Evolutionary conservation across 2,797 vertebrate genomes (phyloP).

Genomic region (Halcyon chelicuti): DNA sequence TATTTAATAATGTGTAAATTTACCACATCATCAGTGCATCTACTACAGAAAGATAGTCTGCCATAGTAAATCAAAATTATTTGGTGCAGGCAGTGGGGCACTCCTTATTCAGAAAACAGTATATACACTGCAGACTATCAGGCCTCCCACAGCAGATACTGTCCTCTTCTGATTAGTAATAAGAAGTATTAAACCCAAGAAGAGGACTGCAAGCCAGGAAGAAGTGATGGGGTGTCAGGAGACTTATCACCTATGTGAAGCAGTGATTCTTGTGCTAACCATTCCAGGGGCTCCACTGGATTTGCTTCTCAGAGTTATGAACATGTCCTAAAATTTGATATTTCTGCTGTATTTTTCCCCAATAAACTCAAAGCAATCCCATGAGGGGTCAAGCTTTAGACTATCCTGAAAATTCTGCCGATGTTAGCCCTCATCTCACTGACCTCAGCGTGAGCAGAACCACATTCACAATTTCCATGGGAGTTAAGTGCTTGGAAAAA

Average conservation of each 20-base stretch:
- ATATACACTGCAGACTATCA: fast-evolving
- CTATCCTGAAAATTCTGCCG: neutral
- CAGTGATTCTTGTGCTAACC: fast-evolving
- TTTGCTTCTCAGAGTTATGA: neutral
- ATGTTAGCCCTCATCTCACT: neutral
- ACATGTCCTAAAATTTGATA: neutral
- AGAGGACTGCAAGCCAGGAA: neutral
- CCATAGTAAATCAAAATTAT: neutral
- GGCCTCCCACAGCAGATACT: neutral
- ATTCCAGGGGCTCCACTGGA: neutral
- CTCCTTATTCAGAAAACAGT: neutral
- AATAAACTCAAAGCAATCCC: neutral
- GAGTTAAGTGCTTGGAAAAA: neutral
- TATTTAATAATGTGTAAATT: neutral
- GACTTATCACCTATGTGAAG: neutral
- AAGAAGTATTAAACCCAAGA: neutral
- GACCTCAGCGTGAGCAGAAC: neutral
- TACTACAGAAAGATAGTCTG: neutral
- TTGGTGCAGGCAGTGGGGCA: neutral
- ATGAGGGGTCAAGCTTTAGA: neutral
- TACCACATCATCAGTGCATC: neutral
- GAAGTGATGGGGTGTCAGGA: neutral
- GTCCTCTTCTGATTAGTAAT: neutral
- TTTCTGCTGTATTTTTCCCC: neutral
- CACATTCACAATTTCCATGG: neutral